A percentile compares a stretch with the other conserved stretches of the same genome.
These are phyloP conservation scores for Thaleichthys pacificus DNA, from an alignment of 2,797 vertebrate genomes.

Conservation along the genomic window DNA sequence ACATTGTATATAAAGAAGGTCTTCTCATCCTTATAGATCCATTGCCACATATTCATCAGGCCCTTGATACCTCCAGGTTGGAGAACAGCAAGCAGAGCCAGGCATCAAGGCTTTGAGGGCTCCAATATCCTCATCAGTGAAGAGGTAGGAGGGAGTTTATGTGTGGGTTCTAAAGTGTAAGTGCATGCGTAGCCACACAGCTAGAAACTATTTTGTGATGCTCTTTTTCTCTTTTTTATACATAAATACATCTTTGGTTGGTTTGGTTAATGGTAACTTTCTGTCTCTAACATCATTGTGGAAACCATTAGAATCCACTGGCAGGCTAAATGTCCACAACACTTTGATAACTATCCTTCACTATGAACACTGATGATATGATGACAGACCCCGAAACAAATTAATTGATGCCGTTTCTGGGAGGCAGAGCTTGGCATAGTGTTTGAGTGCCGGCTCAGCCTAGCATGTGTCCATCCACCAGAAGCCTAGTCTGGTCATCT, in stretches of 20 bases:
- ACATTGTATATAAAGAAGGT: neutral
- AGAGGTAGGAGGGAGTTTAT: conserved; percentile 17
- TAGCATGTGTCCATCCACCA: conserved; percentile 25
- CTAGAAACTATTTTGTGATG: neutral
- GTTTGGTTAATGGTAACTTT: too few relatives aligned
- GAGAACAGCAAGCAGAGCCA: conserved; percentile 20
- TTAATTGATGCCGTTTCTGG: neutral
- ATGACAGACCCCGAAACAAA: neutral
- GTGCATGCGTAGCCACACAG: neutral
- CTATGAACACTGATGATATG: too few relatives aligned
- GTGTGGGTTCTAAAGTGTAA: neutral
- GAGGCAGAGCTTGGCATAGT: conserved; percentile 27
- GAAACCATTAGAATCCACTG: too few relatives aligned
- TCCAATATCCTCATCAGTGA: conserved; percentile 42
- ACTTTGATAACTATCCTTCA: too few relatives aligned
- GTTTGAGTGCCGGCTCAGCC: conserved; percentile 34
- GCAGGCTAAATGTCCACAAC: too few relatives aligned
- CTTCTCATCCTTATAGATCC: conserved; percentile 1
- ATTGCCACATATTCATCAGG: neutral
- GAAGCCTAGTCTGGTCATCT: conserved; percentile 37
- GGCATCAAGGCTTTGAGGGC: conserved; percentile 19
- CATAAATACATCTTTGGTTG: too few relatives aligned
- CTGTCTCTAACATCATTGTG: too few relatives aligned
- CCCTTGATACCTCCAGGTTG: neutral
- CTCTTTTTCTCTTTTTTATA: too few relatives aligned